Conservation (phyloP, 2,797 vertebrate genomes). For the Falco rusticolus region DNA sequence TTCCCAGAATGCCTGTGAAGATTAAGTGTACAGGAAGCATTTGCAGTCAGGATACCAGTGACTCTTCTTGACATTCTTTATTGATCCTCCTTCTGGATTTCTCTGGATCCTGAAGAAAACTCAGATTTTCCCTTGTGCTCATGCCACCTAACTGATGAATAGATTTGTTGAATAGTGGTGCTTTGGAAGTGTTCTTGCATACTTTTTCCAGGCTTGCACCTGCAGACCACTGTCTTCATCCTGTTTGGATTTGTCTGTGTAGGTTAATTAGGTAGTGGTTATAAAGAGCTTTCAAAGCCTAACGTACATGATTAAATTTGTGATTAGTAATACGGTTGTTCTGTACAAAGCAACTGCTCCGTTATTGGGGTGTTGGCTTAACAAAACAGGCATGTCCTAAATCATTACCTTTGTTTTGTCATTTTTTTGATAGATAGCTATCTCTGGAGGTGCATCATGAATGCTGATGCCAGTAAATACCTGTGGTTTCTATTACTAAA, state of each 20-base stretch:
- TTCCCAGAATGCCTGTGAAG: neutral
- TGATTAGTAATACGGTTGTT: constrained; percentile 11
- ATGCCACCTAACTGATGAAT: neutral
- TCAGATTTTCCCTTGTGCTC: neutral
- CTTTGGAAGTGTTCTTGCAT: neutral
- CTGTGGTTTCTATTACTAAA: constrained; percentile 51
- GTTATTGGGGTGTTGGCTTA: constrained; percentile 54
- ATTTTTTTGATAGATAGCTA: constrained; percentile 25
- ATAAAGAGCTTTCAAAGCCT: constrained; percentile 46
- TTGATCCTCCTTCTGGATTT: neutral
- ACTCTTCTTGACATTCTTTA: neutral
- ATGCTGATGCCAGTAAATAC: constrained; percentile 5
- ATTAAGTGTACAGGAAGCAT: neutral
- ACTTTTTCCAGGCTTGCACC: constrained; percentile 7
- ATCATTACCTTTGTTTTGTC: constrained; percentile 22
- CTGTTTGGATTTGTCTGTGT: constrained; percentile 49
- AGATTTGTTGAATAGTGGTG: neutral
- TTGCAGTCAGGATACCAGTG: neutral
- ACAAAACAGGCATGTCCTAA: constrained; percentile 28
- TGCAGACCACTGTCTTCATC: neutral
- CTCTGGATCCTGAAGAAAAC: neutral
- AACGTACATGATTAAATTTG: neutral
- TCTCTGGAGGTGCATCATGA: neutral
- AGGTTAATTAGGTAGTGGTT: constrained; percentile 37
- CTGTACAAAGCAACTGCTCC: constrained; percentile 41